These are phyloP conservation scores for Porites australiensis DNA, from an alignment of 64 coral and sea anemone genomes.

Conservation along the genomic window DNA sequence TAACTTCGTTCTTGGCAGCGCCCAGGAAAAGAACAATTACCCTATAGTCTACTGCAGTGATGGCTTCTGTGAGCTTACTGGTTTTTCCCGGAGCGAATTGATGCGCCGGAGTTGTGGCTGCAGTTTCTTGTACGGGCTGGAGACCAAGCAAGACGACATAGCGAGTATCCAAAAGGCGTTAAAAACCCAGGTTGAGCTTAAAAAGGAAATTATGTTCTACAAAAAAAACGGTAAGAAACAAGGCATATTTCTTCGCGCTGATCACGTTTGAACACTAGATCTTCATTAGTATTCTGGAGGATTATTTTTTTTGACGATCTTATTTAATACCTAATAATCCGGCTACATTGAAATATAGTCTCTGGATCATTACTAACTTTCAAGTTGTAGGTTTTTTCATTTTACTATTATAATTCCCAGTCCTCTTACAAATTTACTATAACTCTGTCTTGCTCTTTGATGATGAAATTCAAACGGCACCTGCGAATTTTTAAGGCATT, in stretches of 20 bases:
- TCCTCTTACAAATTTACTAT: neutral
- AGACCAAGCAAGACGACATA: constrained; percentile 83
- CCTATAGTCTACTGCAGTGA: constrained; percentile 98
- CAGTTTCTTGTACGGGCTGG: constrained; percentile 89
- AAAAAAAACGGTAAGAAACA: constrained; percentile 86
- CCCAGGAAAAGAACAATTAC: constrained; percentile 92
- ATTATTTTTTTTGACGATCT: neutral
- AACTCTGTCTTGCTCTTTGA: neutral
- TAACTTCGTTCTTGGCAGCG: constrained; percentile 92
- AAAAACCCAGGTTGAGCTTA: constrained; percentile 80
- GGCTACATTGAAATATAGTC: neutral
- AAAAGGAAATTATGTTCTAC: constrained; percentile 94
- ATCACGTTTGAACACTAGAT: neutral
- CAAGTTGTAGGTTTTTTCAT: neutral
- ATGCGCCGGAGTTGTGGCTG: constrained; percentile 91
- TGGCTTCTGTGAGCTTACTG: constrained; percentile 94
- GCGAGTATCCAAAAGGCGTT: constrained; percentile 82
- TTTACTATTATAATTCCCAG: neutral
- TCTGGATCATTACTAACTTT: neutral
- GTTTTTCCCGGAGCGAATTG: constrained; percentile 86
- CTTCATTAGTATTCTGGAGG: neutral
- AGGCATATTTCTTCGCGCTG: neutral
- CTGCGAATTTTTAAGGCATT: neutral
- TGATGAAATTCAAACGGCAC: neutral
- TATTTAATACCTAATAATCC: neutral